Evolutionary conservation across 2,113 vertebrate species (phyloP), one percentile per base, ranked within the genome.

Genomic region (Entelurus aequoreus): DNA sequence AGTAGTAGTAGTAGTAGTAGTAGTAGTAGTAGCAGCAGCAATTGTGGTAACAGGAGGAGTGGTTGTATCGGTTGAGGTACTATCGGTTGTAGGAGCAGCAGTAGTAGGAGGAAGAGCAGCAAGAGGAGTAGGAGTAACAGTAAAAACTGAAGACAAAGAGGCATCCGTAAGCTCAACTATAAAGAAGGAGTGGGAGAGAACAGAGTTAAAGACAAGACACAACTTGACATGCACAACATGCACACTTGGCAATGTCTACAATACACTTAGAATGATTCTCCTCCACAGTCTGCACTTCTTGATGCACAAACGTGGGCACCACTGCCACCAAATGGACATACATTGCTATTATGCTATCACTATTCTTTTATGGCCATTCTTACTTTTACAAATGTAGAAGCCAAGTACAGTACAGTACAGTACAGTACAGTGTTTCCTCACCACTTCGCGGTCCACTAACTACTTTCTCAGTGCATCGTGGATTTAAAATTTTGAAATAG

Each of bases 141-240:
- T 69, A 69, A 90, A 80, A 61, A 86, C 88, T 79, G 88, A 65
- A 71, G 81, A 79, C 66, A 87, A 65, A 62, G 83, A 57, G 76
- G 69, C 83, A 63, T 91, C 84, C 66, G 86, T 89, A 64, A 84
- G 77, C 52, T 90, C 76, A 38, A 90, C 90, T 87, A 84, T 78
- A 88, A 75, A 66, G 84, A 78, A 75, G 71, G 76, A 77, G 86
- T 78, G 7, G 68, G 77, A 90, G 81, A 88, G 72, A 70, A 89
- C 35, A 88, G 69, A 77, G 84, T 90, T 90, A 89, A 87, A 68
- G 52, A 74, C 57, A 74, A n/a, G 59, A 19, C 15, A 72, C 56
- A 65, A 60, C n/a, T 70, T 67, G 4, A 16, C 13, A 53, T 48
- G 42, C 52, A 50, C 48, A 36, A 15, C 10, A 72, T 62, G 65